A percentile compares a stretch with the other conserved stretches of the same genome.
Conservation (phyloP, 2,113 vertebrate genomes). For the Ancistrus triradiatus region DNA sequence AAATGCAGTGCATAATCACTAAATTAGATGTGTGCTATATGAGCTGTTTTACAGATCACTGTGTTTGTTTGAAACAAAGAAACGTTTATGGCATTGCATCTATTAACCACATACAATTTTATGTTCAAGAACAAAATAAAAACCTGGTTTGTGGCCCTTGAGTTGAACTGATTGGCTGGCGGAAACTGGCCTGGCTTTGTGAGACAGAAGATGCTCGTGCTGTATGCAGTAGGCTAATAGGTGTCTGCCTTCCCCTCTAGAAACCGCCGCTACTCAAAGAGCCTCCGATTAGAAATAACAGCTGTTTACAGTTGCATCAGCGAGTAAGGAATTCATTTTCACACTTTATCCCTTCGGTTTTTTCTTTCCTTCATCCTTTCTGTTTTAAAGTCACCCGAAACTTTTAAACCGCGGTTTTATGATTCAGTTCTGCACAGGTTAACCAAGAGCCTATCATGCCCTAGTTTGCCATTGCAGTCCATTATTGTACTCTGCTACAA, state of each 20-base stretch:
- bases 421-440: too few relatives aligned
- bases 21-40: too few relatives aligned
- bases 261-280: constrained; percentile 74
- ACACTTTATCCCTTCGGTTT: not conserved
- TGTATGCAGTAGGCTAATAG: constrained; percentile 45
- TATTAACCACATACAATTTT: too few relatives aligned
- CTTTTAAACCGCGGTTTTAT: too few relatives aligned
- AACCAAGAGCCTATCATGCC: too few relatives aligned
- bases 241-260: constrained; percentile 53
- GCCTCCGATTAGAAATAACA: constrained; percentile 67
- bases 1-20: too few relatives aligned
- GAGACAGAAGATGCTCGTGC: constrained; percentile 18
- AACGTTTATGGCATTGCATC: too few relatives aligned
- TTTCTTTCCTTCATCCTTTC: constrained; percentile 23
- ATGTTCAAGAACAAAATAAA: not conserved
- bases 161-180: not conserved
- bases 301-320: constrained; percentile 78
- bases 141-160: constrained; percentile 16
- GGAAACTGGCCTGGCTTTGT: constrained; percentile 7
- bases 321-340: constrained; percentile 62
- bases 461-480: too few relatives aligned
- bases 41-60: too few relatives aligned
- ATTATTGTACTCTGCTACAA: too few relatives aligned
- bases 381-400: constrained; percentile 14
- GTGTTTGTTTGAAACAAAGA: too few relatives aligned